phyloP scores from a whole-genome alignment of 2,797 vertebrate genomes.

The Brachymystax lenok region DNA sequence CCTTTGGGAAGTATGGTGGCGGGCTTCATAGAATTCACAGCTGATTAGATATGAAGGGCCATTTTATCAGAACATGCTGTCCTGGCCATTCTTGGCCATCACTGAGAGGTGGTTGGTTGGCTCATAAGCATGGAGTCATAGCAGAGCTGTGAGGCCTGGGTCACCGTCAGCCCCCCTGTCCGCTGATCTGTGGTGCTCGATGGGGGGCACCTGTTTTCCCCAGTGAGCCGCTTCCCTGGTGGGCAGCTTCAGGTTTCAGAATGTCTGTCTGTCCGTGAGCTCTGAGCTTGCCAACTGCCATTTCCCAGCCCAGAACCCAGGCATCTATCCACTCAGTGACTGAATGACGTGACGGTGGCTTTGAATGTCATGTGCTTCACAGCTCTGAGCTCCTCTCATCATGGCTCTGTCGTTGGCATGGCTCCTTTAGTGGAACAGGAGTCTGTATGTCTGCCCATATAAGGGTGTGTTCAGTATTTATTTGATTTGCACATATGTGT shows the following conservation, averaged over 20 bases:
- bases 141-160: conserved; percentile 43
- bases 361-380: conserved; percentile 59
- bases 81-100: conserved; percentile 36
- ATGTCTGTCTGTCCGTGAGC: conserved; percentile 61
- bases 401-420: conserved; percentile 51
- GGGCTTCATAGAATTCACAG: conserved; percentile 17
- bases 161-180: not conserved
- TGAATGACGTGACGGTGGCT: conserved; percentile 52
- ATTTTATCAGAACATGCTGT: conserved; percentile 49
- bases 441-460: not conserved
- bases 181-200: conserved; percentile 25
- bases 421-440: conserved; percentile 29
- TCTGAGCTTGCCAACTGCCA: conserved; percentile 63
- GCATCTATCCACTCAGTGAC: conserved; percentile 45
- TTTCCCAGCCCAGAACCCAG: conserved; percentile 33
- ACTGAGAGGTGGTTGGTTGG: conserved; percentile 27
- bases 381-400: conserved; percentile 53
- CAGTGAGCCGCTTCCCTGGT: conserved; percentile 36
- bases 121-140: conserved; percentile 42
- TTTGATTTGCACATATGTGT: conserved; percentile 38
- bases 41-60: conserved; percentile 20
- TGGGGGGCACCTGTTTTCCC: conserved; percentile 59
- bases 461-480: not conserved
- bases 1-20: not conserved
- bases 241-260: conserved; percentile 62